Percentiles rank a stretch among this genome's conserved stretches.
Conservation (phyloP, 1,140 invertebrate species). For the Panulirus ornatus region DNA sequence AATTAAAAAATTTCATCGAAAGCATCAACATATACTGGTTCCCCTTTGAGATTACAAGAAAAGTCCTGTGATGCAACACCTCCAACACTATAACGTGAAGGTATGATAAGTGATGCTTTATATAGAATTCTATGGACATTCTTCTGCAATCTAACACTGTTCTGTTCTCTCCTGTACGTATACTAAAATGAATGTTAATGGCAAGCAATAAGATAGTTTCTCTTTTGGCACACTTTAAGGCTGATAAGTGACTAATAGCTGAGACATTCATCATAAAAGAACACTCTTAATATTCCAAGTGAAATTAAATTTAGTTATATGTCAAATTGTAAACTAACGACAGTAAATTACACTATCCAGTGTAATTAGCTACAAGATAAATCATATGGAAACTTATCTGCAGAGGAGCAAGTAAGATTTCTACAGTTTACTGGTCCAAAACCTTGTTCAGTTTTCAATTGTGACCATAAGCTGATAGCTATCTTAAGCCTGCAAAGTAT, state of each 20-base stretch:
- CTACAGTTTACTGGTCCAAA: too few species aligned
- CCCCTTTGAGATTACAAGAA: neutral
- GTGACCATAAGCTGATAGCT: too few species aligned
- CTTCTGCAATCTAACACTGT: neutral
- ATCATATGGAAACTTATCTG: too few species aligned
- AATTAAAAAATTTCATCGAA: too few species aligned
- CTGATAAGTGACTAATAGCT: neutral
- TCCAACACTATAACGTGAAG: conserved; percentile 7
- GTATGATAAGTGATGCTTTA: neutral
- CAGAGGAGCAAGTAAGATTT: too few species aligned
- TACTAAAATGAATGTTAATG: neutral
- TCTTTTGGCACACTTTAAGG: neutral
- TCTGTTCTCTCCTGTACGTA: neutral
- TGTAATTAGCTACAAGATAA: neutral
- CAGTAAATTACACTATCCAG: neutral
- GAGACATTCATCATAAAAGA: too few species aligned
- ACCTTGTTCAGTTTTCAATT: too few species aligned
- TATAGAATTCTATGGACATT: too few species aligned
- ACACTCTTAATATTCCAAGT: neutral
- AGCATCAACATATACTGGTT: too few species aligned
- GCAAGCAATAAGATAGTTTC: neutral
- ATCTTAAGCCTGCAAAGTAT: too few species aligned
- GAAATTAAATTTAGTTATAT: neutral
- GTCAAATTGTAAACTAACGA: neutral
- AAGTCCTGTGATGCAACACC: neutral